Conservation (phyloP, 2,113 vertebrate species). For the Gymnobelideus leadbeateri region DNA sequence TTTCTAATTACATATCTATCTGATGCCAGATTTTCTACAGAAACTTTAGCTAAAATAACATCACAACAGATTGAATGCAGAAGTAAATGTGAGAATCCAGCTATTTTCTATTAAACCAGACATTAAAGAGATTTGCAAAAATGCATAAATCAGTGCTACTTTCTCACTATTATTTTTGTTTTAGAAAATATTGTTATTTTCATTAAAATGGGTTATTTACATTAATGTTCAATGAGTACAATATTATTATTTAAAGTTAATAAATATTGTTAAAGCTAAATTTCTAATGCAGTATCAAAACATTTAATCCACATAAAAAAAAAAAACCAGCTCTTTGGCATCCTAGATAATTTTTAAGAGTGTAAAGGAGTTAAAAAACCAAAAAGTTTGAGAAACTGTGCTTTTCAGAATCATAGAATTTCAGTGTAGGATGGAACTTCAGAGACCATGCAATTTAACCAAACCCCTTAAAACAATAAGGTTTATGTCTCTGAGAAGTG, state of each 20-base stretch:
- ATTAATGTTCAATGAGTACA: neutral
- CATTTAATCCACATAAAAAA: neutral
- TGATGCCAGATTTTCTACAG: neutral
- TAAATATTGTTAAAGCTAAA: neutral
- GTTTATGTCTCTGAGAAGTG: neutral
- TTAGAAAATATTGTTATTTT: neutral
- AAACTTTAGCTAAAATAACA: neutral
- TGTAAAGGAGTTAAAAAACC: neutral
- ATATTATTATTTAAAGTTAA: neutral
- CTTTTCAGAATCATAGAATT: neutral
- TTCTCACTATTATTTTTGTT: neutral
- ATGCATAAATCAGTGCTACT: neutral
- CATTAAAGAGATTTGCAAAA: neutral
- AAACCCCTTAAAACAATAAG: neutral
- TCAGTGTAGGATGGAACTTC: neutral
- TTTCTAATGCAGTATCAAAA: neutral
- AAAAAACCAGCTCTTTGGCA: neutral
- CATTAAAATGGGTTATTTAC: neutral
- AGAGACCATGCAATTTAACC: neutral
- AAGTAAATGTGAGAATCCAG: neutral
- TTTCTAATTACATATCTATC: neutral
- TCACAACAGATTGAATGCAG: neutral
- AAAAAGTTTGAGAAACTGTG: neutral
- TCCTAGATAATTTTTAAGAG: neutral
- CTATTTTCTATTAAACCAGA: neutral